phyloP scores from a whole-genome alignment of 2,797 vertebrate species.

The Cossypha polioptera region DNA sequence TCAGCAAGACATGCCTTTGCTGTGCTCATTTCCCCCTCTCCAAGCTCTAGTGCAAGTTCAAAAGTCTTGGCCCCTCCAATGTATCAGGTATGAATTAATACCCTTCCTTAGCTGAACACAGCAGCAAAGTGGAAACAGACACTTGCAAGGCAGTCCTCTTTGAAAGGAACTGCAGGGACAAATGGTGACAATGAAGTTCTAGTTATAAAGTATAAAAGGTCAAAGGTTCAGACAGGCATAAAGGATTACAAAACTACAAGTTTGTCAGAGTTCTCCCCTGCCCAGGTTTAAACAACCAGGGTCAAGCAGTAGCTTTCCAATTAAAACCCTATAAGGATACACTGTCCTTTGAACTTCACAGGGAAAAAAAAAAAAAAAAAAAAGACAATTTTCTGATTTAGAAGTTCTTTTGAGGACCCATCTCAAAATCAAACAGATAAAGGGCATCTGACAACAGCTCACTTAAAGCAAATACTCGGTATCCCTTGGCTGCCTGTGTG shows the following conservation, averaged over 20 bases:
- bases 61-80: conserved; percentile 69
- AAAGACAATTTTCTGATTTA: conserved; percentile 27
- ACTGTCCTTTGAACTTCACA: conserved; percentile 58
- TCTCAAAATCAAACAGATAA: conserved; percentile 42
- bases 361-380: not conserved
- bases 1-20: conserved; percentile 67
- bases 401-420: conserved; percentile 64
- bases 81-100: conserved; percentile 82
- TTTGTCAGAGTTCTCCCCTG: conserved; percentile 58
- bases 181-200: conserved; percentile 71
- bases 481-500: not conserved
- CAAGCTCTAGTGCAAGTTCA: conserved; percentile 73
- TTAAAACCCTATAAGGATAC: conserved; percentile 47
- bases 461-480: conserved; percentile 41
- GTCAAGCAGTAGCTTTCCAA: conserved; percentile 71
- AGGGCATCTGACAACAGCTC: conserved; percentile 56
- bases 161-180: conserved; percentile 72
- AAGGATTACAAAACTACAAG: conserved; percentile 77
- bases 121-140: conserved; percentile 83
- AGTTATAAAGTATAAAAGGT: conserved; percentile 72
- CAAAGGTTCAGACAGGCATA: conserved; percentile 77
- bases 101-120: conserved; percentile 75
- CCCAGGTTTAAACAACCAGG: conserved; percentile 70
- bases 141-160: conserved; percentile 64
- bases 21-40: conserved; percentile 69